Conservation (phyloP, 2,113 vertebrate genomes). For the Pterocles orientalis region DNA sequence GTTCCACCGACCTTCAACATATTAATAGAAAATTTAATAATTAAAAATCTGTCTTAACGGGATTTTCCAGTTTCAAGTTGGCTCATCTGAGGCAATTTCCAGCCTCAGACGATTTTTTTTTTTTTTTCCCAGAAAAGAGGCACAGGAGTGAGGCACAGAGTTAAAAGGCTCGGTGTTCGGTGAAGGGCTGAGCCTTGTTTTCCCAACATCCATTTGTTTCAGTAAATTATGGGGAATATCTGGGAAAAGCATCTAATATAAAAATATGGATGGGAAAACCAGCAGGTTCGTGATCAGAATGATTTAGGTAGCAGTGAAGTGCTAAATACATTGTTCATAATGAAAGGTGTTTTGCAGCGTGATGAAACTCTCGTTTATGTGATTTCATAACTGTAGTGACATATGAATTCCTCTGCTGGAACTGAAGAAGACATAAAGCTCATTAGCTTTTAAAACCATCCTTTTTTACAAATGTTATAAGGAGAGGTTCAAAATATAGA, state of each 20-base stretch:
- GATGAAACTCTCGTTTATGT: slow-evolving; percentile 1
- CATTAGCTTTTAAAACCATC: slow-evolving; percentile 49
- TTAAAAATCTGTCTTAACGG: slow-evolving; percentile 36
- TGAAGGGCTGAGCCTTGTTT: background rate
- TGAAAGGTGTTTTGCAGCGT: background rate
- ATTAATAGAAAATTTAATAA: slow-evolving; percentile 49
- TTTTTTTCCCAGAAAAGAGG: background rate
- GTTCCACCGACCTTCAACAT: slow-evolving; percentile 35
- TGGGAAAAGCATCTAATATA: background rate
- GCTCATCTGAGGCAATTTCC: background rate
- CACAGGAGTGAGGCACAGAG: background rate
- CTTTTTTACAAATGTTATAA: slow-evolving; percentile 42
- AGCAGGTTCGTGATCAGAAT: background rate
- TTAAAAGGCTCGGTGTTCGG: background rate
- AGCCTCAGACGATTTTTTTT: background rate
- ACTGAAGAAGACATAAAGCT: slow-evolving; percentile 14
- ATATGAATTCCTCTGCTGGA: background rate
- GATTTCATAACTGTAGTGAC: background rate
- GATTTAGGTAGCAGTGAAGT: slow-evolving; percentile 21
- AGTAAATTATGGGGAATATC: background rate
- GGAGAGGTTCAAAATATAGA: background rate
- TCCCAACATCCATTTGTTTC: background rate
- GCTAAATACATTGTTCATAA: background rate
- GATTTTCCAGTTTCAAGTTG: slow-evolving; percentile 38
- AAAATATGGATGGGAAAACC: background rate